Base-by-base conservation (phyloP, 2,797 vertebrate genomes). In the Acestrorhynchus altus region DNA sequence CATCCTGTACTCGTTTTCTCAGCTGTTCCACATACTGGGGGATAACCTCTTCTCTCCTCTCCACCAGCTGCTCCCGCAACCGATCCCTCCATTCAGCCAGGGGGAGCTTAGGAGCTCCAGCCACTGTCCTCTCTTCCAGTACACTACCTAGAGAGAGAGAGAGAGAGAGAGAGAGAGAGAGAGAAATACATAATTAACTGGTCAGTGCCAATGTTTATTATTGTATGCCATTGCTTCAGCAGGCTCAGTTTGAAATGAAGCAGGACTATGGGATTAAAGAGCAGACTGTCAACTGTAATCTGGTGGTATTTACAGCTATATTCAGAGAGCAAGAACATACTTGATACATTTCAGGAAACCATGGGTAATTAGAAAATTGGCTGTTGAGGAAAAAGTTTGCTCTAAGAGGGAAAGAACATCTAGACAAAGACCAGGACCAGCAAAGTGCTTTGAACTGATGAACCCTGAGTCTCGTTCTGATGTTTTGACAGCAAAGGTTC, bases 1-100 rank as follows among this genome's bases (percentile, higher is more conserved):
- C 94, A 95, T 92, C 90, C 87, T 89, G 92, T 92, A 94, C 92
- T 46, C 90, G 88, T 86, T 92, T 94, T 90, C 94, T 94, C 83
- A 94, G 95, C 90, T 94, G 93, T 86, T 95, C 87, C 0, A 91
- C 86, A 87, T 95, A 94, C 80, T 87, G 87, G 83, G 93, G 91
- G 82, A 93, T 91, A 87, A 83, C 90, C 89, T 91, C 92, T 69
- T 90, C 86, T 74, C 89, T 90, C 87, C 89, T 76, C 86, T 89
- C 88, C 88, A 91, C 89, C 86, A 90, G 90, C 88, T 91, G 89
- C 59, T 44, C 67, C 39, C 57, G 49, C 12, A 31, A 56, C 0
- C 52, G 46, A 74, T 80, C 64, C 49, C 65, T 83, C 77, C 75
- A 74, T 78, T 35, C 67, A 51, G 31, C 61, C 65, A 57, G 78